phyloP scores from a whole-genome alignment of 2,113 vertebrate genomes.

The Hydrolagus affinis region DNA sequence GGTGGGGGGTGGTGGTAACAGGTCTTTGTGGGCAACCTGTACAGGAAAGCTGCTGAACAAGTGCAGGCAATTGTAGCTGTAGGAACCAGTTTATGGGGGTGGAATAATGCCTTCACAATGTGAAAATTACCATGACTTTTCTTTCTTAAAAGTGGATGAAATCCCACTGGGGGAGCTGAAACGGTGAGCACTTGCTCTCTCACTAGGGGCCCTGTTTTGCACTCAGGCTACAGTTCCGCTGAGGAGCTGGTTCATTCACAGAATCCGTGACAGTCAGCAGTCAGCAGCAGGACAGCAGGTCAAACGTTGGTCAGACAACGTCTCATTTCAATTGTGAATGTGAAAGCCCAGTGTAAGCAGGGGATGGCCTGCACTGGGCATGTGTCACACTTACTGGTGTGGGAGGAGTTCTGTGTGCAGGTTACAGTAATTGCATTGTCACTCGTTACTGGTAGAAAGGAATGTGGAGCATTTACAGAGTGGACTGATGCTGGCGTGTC shows the following conservation, averaged over 20 bases:
- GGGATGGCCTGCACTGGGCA: constrained; percentile 68
- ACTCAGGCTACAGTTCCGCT: constrained; percentile 37
- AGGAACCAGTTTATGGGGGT: too few species aligned
- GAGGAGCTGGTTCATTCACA: constrained; percentile 35
- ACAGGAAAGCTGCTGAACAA: too few species aligned
- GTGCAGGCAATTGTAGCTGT: neutral
- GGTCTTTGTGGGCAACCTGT: too few species aligned
- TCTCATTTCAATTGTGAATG: constrained; percentile 70
- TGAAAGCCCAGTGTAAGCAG: constrained; percentile 75
- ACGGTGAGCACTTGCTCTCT: constrained; percentile 2
- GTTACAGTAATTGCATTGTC: too few species aligned
- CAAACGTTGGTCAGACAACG: constrained; percentile 68
- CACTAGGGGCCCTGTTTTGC: constrained; percentile 37
- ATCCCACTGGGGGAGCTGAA: constrained; percentile 32
- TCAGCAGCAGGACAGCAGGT: constrained; percentile 53
- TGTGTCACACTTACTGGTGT: constrained; percentile 66
- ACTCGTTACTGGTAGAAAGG: too few species aligned
- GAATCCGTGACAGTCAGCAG: constrained; percentile 51
- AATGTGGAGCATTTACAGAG: too few species aligned
- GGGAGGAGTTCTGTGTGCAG: constrained; percentile 34
- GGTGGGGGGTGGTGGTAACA: too few species aligned
- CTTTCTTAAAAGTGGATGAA: neutral
- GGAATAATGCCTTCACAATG: constrained; percentile 34
- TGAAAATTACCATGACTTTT: neutral
- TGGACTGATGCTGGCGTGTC: too few species aligned